Evolutionary conservation across 2,113 vertebrate genomes (phyloP), one percentile per base, ranked within the genome.

Genomic region (Stegastes partitus): DNA sequence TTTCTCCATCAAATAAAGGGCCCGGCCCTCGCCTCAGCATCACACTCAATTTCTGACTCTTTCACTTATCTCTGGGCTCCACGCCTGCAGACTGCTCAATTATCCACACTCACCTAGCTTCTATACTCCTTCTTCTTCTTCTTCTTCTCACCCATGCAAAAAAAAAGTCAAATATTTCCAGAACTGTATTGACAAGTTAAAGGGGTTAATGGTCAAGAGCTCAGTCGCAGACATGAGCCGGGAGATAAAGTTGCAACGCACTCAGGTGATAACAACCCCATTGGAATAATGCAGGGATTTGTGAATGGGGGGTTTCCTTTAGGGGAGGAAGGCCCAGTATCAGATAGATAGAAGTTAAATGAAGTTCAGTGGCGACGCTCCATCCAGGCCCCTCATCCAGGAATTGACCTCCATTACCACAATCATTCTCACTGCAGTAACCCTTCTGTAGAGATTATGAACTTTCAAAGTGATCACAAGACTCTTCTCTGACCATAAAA

Each of bases 31-130:
- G 72, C 88, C 86, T 90, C 90, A 64, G 79, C 84, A 91, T 90
- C 89, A 81, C 89, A 89, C 82, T 89, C 83, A 66, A 85, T 90
- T 89, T 88, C 85, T 88, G 80, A 89, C 89, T 91, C 90, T 83
- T 87, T 86, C 81, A 91, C 91, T 92, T 93, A 93, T 93, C 91
- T 92, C 88, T 71, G 78, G 83, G 74, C 87, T 84, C 83, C 89
- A 89, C 76, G 86, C 87, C 83, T 87, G 86, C 86, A 91, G 80
- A 79, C 83, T 87, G 77, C 85, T 91, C 82, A 83, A 85, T 90
- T 92, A 91, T 92, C 89, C 87, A 84, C 87, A 85, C 86, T 88
- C 87, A 93, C 91, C 91, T 91, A 87, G 77, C 79, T 82, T n/a
- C 74, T 57, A 26, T 51, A 23, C 79, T 68, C 61, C 79, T 67